Percentiles rank a stretch among this genome's conserved stretches.
Evolutionary conservation across 2,797 vertebrate genomes (phyloP).

Genomic region (Microctenopoma lineatum): DNA sequence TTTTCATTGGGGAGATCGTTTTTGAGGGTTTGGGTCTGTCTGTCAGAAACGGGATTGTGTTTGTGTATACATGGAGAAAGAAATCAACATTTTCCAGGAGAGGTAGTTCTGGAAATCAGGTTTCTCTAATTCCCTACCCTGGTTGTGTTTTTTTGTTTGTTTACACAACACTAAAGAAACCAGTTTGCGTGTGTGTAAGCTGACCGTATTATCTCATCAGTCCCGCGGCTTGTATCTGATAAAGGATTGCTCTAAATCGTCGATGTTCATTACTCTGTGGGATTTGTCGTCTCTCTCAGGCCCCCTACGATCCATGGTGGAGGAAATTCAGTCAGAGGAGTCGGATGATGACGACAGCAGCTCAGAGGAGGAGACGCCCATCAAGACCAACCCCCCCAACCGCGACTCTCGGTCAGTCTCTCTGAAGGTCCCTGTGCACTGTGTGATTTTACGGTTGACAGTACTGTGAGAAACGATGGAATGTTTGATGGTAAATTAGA

Average conservation of each 20-base stretch:
- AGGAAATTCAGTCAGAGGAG: slow-evolving; percentile 94
- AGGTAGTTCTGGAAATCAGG: too few relatives aligned
- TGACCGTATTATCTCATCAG: neutral
- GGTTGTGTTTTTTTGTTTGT: too few relatives aligned
- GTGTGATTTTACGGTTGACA: neutral
- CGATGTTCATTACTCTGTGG: neutral
- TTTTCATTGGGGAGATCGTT: neutral
- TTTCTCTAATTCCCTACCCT: too few relatives aligned
- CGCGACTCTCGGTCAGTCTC: slow-evolving; percentile 91
- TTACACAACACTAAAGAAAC: too few relatives aligned
- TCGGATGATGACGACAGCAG: slow-evolving; percentile 96
- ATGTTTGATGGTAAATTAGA: neutral
- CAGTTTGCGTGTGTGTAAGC: too few relatives aligned
- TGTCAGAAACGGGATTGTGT: too few relatives aligned
- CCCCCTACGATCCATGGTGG: slow-evolving; percentile 95
- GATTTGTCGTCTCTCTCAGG: slow-evolving; percentile 57
- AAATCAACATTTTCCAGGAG: too few relatives aligned
- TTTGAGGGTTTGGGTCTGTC: neutral
- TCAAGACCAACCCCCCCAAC: slow-evolving; percentile 90
- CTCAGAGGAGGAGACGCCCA: slow-evolving; percentile 90
- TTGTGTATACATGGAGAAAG: too few relatives aligned
- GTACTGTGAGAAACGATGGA: neutral
- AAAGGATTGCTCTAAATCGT: neutral
- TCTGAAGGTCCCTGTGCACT: neutral
- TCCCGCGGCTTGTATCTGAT: neutral